Evolutionary conservation across 2,888 invertebrate genomes (phyloP).

Genomic region (Drosophila incognita): DNA sequence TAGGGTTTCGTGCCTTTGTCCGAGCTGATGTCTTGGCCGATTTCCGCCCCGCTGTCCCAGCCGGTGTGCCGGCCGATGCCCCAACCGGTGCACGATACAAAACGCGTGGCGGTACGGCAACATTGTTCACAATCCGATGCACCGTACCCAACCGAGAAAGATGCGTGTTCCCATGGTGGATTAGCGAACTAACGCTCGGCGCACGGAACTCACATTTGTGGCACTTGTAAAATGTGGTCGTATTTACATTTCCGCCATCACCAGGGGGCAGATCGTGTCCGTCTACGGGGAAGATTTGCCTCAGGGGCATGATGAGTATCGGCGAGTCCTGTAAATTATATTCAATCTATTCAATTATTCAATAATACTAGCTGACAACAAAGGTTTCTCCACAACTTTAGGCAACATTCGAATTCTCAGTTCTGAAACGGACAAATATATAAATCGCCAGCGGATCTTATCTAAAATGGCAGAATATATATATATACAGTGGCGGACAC

Average conservation of each 20-base stretch:
- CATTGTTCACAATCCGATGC: neutral
- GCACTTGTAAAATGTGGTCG: neutral
- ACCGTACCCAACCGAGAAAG: neutral
- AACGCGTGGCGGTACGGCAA: accelerated
- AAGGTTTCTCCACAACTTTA: too few species aligned
- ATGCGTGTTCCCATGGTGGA: neutral
- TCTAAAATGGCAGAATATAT: neutral
- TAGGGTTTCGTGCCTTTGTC: too few species aligned
- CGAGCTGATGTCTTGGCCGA: too few species aligned
- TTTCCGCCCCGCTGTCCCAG: too few species aligned
- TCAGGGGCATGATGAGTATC: neutral
- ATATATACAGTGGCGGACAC: too few species aligned
- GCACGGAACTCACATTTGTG: neutral
- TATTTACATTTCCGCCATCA: neutral
- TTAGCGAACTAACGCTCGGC: neutral
- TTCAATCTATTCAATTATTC: neutral
- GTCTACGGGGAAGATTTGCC: neutral
- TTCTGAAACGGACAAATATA: neutral
- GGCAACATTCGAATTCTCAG: neutral
- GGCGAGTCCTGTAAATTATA: neutral
- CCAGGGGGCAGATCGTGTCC: neutral
- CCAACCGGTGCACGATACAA: too few species aligned
- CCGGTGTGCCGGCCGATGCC: too few species aligned
- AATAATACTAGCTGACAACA: neutral
- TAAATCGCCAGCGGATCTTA: neutral